phyloP scores from a whole-genome alignment of 2,797 vertebrate genomes.

The Tenualosa thibaudeaui region DNA sequence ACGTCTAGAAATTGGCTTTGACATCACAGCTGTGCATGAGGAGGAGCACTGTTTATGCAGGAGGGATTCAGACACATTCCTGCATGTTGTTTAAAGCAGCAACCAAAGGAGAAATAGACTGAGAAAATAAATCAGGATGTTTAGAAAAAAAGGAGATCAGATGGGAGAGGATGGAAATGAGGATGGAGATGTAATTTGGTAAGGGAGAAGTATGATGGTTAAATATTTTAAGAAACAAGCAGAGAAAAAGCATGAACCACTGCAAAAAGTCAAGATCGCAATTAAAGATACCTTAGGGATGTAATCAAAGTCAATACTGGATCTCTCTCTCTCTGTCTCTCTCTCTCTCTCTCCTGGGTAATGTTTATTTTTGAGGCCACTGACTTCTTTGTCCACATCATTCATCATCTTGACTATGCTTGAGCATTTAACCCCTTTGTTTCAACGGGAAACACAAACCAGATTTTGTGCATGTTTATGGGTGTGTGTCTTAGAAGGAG shows the following conservation, averaged over 20 bases:
- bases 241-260: background rate
- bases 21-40: slow-evolving; percentile 60
- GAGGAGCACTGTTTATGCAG: slow-evolving; percentile 39
- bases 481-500: background rate
- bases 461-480: background rate
- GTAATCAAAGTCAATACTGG: background rate
- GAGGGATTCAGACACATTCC: slow-evolving; percentile 44
- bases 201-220: background rate
- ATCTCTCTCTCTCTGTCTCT: background rate
- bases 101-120: background rate
- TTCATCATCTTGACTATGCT: slow-evolving; percentile 7
- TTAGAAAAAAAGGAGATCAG: background rate
- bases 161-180: background rate
- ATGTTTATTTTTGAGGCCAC: slow-evolving; percentile 58
- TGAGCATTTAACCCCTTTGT: slow-evolving; percentile 6
- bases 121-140: background rate
- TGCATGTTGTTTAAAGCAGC: background rate
- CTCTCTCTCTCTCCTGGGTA: slow-evolving; percentile 11
- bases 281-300: background rate
- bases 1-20: slow-evolving; percentile 43
- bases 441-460: slow-evolving; percentile 5
- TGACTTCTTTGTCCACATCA: slow-evolving; percentile 39
- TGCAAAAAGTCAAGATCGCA: background rate
- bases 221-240: background rate
- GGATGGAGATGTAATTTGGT: background rate